A percentile compares a stretch with the other conserved stretches of the same genome.
phyloP scores from a whole-genome alignment of 1,140 invertebrate genomes.

The Proctacanthus coquilletti region DNA sequence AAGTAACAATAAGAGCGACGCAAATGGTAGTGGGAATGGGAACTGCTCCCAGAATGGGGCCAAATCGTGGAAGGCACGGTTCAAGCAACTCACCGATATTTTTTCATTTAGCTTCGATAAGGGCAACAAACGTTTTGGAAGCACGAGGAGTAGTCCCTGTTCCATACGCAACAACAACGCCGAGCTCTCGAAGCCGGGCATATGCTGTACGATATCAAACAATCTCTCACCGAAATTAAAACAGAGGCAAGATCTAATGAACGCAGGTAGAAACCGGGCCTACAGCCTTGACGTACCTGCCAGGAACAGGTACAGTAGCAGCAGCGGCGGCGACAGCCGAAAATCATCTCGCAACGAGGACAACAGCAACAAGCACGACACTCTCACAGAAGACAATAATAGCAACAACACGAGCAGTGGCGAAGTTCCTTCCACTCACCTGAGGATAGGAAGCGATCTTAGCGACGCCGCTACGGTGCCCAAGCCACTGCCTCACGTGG shows the following conservation, averaged over 20 bases:
- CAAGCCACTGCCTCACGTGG: background rate
- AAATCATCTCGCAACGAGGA: constrained; percentile 21
- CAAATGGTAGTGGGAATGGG: background rate
- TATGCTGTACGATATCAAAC: constrained; percentile 24
- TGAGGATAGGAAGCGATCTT: background rate
- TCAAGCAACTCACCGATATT: constrained; percentile 27
- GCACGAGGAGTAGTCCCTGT: constrained; percentile 20
- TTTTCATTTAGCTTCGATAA: constrained; percentile 29
- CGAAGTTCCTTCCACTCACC: constrained; percentile 2
- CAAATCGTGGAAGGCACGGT: constrained; percentile 20
- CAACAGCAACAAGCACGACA: constrained; percentile 3
- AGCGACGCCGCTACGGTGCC: constrained; percentile 2
- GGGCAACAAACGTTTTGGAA: constrained; percentile 23
- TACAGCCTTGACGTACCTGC: constrained; percentile 27
- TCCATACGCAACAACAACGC: constrained; percentile 11
- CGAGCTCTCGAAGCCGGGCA: constrained; percentile 2
- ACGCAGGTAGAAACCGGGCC: constrained; percentile 17
- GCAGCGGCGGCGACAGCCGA: constrained; percentile 16
- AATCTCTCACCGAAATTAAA: constrained; percentile 10
- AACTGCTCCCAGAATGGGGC: constrained; percentile 5
- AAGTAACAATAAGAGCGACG: background rate
- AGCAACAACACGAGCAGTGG: constrained; percentile 5
- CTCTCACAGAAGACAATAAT: constrained; percentile 4
- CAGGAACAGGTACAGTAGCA: constrained; percentile 10
- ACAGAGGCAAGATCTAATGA: constrained; percentile 3